Conservation (phyloP, 1,140 invertebrate genomes). For the Steinernema feltiae region DNA sequence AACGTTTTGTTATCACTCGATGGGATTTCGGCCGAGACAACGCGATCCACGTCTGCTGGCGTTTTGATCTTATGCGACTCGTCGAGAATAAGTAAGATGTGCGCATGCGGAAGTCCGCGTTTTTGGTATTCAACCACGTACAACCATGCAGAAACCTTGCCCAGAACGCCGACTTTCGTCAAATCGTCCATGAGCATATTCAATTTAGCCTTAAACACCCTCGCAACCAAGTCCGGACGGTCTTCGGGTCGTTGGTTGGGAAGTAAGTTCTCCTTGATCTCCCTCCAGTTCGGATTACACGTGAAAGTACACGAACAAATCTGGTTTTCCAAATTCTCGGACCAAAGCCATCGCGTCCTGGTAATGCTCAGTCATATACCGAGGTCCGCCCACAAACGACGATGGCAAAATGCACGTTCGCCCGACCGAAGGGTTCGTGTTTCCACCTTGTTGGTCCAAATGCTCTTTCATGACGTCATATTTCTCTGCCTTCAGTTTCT, state of each 20-base stretch:
- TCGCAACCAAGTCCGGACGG: slow-evolving; percentile 59
- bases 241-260: too few species aligned
- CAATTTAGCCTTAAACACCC: slow-evolving; percentile 63
- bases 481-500: slow-evolving; percentile 60
- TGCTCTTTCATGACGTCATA: slow-evolving; percentile 60
- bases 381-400: slow-evolving; percentile 40
- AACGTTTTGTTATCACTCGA: too few species aligned
- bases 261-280: too few species aligned
- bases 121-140: too few species aligned
- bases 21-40: too few species aligned
- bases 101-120: slow-evolving; percentile 63
- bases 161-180: too few species aligned
- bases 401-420: slow-evolving; percentile 59
- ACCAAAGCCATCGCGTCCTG: too few species aligned
- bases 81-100: slow-evolving; percentile 59
- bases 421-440: too few species aligned
- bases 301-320: slow-evolving; percentile 63
- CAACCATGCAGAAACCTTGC: too few species aligned
- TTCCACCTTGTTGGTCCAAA: slow-evolving; percentile 23
- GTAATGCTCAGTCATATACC: slow-evolving; percentile 49
- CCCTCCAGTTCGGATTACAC: slow-evolving; percentile 61
- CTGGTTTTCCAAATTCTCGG: too few species aligned
- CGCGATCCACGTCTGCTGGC: slow-evolving; percentile 55
- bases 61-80: slow-evolving; percentile 48
- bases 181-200: too few species aligned